Conservation (phyloP, 2,113 vertebrate genomes). For the Dissostichus mawsoni region DNA sequence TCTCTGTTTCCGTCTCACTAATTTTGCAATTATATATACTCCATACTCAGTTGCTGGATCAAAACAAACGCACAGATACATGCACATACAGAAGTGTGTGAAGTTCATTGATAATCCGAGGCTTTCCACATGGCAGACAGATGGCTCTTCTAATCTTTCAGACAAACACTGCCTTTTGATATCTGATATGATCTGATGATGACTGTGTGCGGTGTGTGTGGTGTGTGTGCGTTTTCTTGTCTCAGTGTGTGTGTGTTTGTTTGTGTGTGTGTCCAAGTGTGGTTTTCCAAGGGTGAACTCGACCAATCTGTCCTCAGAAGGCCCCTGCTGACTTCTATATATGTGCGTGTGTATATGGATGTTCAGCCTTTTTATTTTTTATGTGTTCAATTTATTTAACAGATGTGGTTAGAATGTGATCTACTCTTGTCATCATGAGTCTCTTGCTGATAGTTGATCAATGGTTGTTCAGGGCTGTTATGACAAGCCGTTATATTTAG, state of each 20-base stretch:
- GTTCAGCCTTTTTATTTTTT: constrained; percentile 17
- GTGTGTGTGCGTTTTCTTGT: constrained; percentile 2
- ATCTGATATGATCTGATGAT: constrained; percentile 73
- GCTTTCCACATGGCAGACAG: constrained; percentile 73
- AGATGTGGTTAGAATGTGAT: constrained; percentile 18
- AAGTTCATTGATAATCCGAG: constrained; percentile 70
- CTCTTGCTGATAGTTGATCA: constrained; percentile 32
- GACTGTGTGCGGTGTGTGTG: not conserved
- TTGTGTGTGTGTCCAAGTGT: constrained; percentile 3
- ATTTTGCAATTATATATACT: constrained; percentile 9
- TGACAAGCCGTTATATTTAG: constrained; percentile 27
- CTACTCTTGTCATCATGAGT: not conserved
- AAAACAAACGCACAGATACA: constrained; percentile 46
- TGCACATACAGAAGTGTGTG: constrained; percentile 54
- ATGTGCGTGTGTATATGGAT: not conserved
- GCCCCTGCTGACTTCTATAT: constrained; percentile 24
- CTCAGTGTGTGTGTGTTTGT: not conserved
- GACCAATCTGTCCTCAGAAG: constrained; percentile 51
- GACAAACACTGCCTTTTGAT: constrained; percentile 75
- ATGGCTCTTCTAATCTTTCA: constrained; percentile 78
- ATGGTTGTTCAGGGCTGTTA: constrained; percentile 18
- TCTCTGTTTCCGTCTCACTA: constrained; percentile 8
- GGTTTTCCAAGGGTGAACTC: constrained; percentile 41
- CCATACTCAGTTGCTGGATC: constrained; percentile 27
- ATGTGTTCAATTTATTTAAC: constrained; percentile 36